Conservation (phyloP, 2,888 invertebrate species). For the Drosophila aldrichi region DNA sequence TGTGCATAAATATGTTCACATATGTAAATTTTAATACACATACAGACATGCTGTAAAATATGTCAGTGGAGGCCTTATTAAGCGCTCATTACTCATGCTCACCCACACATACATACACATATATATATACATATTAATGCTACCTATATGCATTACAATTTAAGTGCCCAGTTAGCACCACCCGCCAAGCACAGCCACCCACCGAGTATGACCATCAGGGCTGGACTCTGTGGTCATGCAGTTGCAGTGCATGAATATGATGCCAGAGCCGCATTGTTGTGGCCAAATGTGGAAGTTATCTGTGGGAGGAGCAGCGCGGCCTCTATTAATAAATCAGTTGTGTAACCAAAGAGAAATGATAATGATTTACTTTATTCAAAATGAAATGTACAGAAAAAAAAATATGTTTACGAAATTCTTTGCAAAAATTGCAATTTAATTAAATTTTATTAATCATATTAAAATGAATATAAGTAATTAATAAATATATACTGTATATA, state of each 20-base stretch:
- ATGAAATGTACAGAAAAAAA: background rate
- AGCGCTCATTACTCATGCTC: constrained; percentile 70
- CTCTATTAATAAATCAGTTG: constrained; percentile 26
- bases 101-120: background rate
- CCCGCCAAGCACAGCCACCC: background rate
- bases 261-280: constrained; percentile 55
- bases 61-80: constrained; percentile 59
- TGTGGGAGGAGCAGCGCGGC: background rate
- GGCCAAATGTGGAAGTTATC: constrained; percentile 49
- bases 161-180: constrained; percentile 29
- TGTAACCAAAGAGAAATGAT: constrained; percentile 12
- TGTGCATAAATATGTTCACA: constrained; percentile 63
- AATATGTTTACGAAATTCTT: background rate
- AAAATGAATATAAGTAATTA: background rate
- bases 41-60: constrained; percentile 44
- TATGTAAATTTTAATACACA: constrained; percentile 49
- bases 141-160: constrained; percentile 19
- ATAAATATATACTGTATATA: too few species aligned
- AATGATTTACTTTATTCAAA: background rate
- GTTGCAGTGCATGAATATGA: constrained; percentile 55
- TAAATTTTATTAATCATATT: constrained; percentile 7
- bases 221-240: constrained; percentile 55
- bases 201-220: constrained; percentile 25
- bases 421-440: constrained; percentile 11
- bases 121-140: background rate